These are phyloP conservation scores for Wiebesia pumilae DNA, from an alignment of 1,140 invertebrate genomes.

Conservation along the genomic window DNA sequence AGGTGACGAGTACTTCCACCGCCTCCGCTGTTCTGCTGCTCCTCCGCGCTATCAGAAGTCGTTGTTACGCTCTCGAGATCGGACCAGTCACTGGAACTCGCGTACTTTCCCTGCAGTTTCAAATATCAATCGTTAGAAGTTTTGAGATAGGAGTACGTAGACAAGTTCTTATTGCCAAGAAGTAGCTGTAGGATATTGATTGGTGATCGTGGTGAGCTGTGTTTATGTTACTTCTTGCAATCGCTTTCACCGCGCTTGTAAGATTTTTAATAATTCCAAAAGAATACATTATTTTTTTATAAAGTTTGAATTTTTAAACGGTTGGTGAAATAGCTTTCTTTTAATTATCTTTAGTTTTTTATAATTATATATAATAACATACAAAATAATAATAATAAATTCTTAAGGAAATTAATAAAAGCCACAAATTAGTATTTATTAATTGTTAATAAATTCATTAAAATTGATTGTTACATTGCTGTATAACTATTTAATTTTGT, in stretches of 20 bases:
- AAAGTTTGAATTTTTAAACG: too few species aligned
- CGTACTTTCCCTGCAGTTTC: conserved; percentile 56
- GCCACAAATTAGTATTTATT: too few species aligned
- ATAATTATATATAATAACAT: too few species aligned
- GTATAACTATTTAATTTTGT: too few species aligned
- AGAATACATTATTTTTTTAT: too few species aligned
- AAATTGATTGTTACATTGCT: too few species aligned
- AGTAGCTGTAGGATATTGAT: not conserved
- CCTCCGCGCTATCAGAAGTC: conserved; percentile 57
- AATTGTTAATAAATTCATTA: too few species aligned
- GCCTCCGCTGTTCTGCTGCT: conserved; percentile 50
- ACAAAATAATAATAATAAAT: too few species aligned
- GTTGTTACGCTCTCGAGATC: conserved; percentile 66
- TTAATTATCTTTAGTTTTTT: too few species aligned
- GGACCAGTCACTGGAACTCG: conserved; percentile 67
- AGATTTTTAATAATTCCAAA: too few species aligned
- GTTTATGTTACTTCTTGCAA: not conserved
- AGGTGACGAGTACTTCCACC: conserved; percentile 64
- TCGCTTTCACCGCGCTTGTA: not conserved
- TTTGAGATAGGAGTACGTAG: not conserved
- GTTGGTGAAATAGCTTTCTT: too few species aligned
- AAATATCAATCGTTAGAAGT: not conserved
- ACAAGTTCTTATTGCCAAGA: not conserved
- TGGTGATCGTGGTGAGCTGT: not conserved
- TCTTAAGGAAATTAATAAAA: too few species aligned